phyloP scores from a whole-genome alignment of 2,113 vertebrate genomes.

The Podarcis cretensis region DNA sequence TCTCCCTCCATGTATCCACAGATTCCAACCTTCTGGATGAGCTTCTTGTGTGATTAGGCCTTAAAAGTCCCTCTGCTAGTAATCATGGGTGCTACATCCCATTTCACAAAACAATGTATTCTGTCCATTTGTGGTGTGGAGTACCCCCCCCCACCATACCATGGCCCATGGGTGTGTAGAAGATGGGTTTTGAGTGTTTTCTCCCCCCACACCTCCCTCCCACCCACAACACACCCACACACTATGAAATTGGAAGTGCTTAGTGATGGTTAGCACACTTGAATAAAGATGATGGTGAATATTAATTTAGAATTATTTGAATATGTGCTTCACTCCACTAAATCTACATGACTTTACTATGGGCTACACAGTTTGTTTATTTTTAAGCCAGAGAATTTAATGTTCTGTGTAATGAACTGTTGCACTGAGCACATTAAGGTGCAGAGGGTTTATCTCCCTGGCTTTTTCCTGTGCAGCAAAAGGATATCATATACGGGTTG shows the following conservation, averaged over 20 bases:
- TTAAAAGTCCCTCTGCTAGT: too few species aligned
- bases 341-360: not conserved
- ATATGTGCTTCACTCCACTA: not conserved
- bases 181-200: not conserved
- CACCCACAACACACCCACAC: not conserved
- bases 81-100: too few species aligned
- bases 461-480: constrained; percentile 46
- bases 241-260: not conserved
- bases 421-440: constrained; percentile 59
- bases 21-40: too few species aligned
- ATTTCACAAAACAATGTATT: too few species aligned
- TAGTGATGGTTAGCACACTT: not conserved
- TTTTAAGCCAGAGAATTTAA: constrained; percentile 66
- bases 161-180: too few species aligned
- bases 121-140: too few species aligned
- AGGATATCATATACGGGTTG: constrained; percentile 54
- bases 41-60: too few species aligned
- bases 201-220: not conserved
- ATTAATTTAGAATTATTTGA: constrained; percentile 28
- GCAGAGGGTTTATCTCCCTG: constrained; percentile 46
- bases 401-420: constrained; percentile 71
- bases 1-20: not conserved
- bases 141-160: too few species aligned
- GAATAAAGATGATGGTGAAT: not conserved
- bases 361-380: constrained; percentile 64